These are phyloP conservation scores for Caenorhabditis brenneri DNA, from an alignment of 1,140 invertebrate species.

Conservation along the genomic window DNA sequence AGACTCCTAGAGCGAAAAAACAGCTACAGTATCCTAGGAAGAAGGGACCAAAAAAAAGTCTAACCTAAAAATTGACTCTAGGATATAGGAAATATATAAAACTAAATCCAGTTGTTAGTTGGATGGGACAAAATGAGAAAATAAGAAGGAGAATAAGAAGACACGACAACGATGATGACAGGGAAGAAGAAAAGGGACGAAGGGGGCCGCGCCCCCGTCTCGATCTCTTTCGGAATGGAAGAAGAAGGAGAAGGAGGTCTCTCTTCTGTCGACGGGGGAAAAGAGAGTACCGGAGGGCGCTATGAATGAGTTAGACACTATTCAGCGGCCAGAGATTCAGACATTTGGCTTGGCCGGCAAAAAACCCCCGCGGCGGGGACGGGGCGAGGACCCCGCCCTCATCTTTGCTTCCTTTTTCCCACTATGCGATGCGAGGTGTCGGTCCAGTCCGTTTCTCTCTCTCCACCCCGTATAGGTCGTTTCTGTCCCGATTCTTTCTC, in stretches of 20 bases:
- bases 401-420: neutral
- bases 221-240: slow-evolving; percentile 39
- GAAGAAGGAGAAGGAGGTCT: slow-evolving; percentile 19
- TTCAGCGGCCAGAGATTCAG: neutral
- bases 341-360: slow-evolving; percentile 36
- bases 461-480: slow-evolving; percentile 1
- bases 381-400: neutral
- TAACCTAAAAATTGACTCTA: neutral
- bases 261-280: neutral
- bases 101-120: slow-evolving; percentile 27
- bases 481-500: too few species aligned
- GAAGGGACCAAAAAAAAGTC: too few species aligned
- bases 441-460: neutral
- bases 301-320: neutral
- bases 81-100: neutral
- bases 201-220: slow-evolving; percentile 10
- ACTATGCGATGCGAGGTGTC: neutral
- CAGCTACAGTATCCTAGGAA: too few species aligned
- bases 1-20: too few species aligned
- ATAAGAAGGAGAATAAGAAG: slow-evolving; percentile 15
- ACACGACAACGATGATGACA: slow-evolving; percentile 24
- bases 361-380: slow-evolving; percentile 18
- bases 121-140: slow-evolving; percentile 23
- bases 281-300: slow-evolving; percentile 37
- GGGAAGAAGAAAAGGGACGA: slow-evolving; percentile 14